Evolutionary conservation across 2,888 invertebrate species (phyloP).

Genomic region (Agonopterix heracliana): DNA sequence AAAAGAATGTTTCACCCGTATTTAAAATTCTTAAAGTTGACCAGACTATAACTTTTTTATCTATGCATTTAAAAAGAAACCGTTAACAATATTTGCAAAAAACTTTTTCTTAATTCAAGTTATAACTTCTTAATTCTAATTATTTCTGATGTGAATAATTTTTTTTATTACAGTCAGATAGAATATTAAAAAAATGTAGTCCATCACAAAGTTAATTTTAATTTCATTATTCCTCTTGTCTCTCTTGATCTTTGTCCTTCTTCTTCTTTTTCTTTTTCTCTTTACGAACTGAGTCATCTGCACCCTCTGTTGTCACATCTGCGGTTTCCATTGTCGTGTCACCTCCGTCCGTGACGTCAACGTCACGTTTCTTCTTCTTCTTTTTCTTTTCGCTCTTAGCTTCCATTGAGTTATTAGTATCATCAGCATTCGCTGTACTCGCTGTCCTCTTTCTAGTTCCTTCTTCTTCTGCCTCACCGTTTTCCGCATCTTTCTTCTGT

Average conservation of each 20-base stretch:
- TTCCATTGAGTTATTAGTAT: slow-evolving; percentile 56
- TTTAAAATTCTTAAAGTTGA: too few species aligned
- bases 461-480: slow-evolving; percentile 46
- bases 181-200: slow-evolving; percentile 1
- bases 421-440: slow-evolving; percentile 69
- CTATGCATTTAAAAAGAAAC: too few species aligned
- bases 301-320: slow-evolving; percentile 49
- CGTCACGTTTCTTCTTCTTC: slow-evolving; percentile 80
- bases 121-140: background rate
- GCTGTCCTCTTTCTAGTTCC: slow-evolving; percentile 72
- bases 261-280: slow-evolving; percentile 88
- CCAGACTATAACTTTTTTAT: too few species aligned
- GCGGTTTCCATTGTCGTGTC: slow-evolving; percentile 53
- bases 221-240: slow-evolving; percentile 46
- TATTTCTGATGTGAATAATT: background rate
- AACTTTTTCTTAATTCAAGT: background rate
- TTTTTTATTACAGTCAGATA: background rate
- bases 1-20: too few species aligned
- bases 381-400: slow-evolving; percentile 77
- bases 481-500: slow-evolving; percentile 29
- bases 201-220: background rate
- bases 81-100: too few species aligned
- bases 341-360: slow-evolving; percentile 47
- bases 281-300: slow-evolving; percentile 67
- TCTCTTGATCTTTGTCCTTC: slow-evolving; percentile 80